Evolutionary conservation across 2,113 vertebrate species (phyloP), one percentile per base, ranked within the genome.

Genomic region (Sardina pilchardus): DNA sequence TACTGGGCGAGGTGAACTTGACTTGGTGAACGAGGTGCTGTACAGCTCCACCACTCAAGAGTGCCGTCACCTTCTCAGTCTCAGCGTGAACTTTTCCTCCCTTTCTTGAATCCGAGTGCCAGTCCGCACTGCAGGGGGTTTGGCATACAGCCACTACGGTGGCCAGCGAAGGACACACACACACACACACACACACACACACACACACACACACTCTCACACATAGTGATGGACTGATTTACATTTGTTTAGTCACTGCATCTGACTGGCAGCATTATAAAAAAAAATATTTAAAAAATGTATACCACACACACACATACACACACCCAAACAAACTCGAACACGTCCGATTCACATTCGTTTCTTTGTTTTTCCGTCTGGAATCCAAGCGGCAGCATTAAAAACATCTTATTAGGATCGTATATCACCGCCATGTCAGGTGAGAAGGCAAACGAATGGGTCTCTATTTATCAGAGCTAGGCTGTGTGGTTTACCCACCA

Each of bases 371-470:
- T 47, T 12, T 47, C 16, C 4, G 50, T 53, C 3, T 19, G 17
- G 0, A 53, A 17, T 21, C 17, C 19, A 19, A 19, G 1, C 50
- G 12, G 12, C 50, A 53, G 53, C 53, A 56, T 56, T 56, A 59
- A 24, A 59, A 24, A 24, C n/a, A 97, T 97, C 96, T 97, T 97
- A 96, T 96, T 97, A 96, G 96, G 95, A 96, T 97, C 95, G 89
- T 99, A 97, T 96, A 98, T 99, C 97, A 98, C 96, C 90, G 91
- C 91, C 91, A 95, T 97, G 97, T 97, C 97, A 97, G 95, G 95
- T 97, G 95, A 97, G 94, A 96, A 97, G 96, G 96, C 95, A 98
- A 97, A 99, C 95, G 96, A 98, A 98, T 96, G 91, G 96, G 95
- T 96, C 94, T 48, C 94, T 96, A 96, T 99, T 99, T 98, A 99